phyloP scores from a whole-genome alignment of 2,888 invertebrate genomes.

The Papilio protenor region DNA sequence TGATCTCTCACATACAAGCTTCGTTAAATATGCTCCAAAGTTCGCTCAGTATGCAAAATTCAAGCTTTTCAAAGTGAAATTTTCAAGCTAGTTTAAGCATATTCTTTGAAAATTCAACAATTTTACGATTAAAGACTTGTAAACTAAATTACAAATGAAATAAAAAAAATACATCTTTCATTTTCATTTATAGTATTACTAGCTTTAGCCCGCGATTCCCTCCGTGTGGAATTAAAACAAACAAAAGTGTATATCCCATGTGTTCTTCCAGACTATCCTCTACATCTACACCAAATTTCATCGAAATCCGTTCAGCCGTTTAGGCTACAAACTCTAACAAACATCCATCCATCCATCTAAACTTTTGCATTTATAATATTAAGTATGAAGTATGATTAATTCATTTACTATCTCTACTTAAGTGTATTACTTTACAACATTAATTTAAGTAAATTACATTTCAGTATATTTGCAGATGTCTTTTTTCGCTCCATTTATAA shows the following conservation, averaged over 20 bases:
- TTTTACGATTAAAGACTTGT: neutral
- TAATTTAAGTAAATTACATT: neutral
- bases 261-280: no score
- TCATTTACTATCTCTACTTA: neutral
- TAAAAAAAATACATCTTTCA: no score
- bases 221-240: no score
- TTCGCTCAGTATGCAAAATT: neutral
- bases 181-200: no score
- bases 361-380: no score
- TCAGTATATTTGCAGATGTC: neutral
- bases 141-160: no score
- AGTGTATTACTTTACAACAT: neutral
- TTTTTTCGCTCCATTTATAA: slow-evolving; percentile 24
- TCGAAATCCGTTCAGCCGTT: no score
- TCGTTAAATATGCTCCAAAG: slow-evolving; percentile 12
- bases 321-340: no score
- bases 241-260: no score
- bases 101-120: neutral
- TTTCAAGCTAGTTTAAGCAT: neutral
- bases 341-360: no score
- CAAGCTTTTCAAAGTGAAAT: neutral
- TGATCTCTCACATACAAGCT: slow-evolving; percentile 18
- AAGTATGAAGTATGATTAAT: neutral
- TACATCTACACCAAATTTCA: no score
- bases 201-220: no score